Evolutionary conservation across 2,797 vertebrate species (phyloP).

Genomic region (Mareca penelope): DNA sequence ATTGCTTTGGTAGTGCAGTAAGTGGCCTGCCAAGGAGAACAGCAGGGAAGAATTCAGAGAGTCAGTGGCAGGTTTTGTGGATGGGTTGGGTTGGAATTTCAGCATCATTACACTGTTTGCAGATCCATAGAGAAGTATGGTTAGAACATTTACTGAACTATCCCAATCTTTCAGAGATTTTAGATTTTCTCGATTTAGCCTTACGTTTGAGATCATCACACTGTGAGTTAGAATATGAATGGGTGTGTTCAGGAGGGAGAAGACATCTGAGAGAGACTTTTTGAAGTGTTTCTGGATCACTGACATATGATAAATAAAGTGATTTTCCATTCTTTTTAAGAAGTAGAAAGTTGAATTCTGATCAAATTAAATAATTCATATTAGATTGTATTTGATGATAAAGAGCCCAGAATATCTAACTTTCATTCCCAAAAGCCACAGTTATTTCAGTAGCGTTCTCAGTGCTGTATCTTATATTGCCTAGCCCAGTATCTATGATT

Average conservation of each 20-base stretch:
- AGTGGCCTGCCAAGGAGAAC: neutral
- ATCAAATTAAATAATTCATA: slow-evolving; percentile 25
- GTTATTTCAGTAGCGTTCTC: neutral
- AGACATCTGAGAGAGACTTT: neutral
- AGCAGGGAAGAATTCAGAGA: neutral
- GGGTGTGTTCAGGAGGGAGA: neutral
- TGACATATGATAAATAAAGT: neutral
- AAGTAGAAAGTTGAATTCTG: neutral
- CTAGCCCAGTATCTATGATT: neutral
- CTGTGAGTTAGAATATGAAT: neutral
- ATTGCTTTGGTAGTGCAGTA: neutral
- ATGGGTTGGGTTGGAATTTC: neutral
- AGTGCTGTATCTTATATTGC: neutral
- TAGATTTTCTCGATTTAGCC: neutral
- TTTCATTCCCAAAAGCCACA: neutral
- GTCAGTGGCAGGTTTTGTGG: fast-evolving
- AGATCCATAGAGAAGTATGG: neutral
- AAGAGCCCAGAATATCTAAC: neutral
- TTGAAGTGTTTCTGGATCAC: neutral
- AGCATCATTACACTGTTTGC: neutral
- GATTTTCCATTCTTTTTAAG: slow-evolving; percentile 18
- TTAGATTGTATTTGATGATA: neutral
- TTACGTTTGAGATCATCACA: neutral
- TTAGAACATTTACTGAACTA: neutral
- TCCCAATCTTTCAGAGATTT: neutral